Evolutionary conservation across 2,797 vertebrate species (phyloP).

Genomic region (Tapirus indicus): DNA sequence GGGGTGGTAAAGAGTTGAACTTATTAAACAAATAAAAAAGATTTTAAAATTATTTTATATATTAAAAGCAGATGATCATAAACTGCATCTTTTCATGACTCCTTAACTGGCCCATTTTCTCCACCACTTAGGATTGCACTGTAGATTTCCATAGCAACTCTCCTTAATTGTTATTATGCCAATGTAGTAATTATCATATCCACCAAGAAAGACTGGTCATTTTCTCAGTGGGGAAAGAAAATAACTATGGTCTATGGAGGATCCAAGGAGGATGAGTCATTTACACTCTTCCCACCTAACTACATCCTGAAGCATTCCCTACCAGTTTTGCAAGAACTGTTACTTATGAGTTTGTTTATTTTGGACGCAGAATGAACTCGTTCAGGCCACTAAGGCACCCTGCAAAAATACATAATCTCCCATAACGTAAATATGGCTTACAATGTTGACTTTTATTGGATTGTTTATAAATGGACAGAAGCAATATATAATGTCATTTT

Average conservation of each 20-base stretch:
- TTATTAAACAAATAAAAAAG: neutral
- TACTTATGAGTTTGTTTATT: neutral
- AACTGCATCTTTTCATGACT: neutral
- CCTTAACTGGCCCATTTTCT: neutral
- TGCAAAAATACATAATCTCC: neutral
- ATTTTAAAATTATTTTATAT: conserved; percentile 5
- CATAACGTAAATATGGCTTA: neutral
- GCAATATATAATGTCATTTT: neutral
- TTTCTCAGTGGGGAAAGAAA: conserved; percentile 71
- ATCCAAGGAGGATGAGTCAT: neutral
- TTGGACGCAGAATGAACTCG: neutral
- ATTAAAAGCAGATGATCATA: neutral
- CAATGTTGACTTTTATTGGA: neutral
- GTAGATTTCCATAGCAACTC: conserved; percentile 43
- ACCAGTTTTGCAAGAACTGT: neutral
- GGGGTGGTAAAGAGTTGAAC: neutral
- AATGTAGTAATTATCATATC: conserved; percentile 29
- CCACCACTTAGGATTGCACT: neutral
- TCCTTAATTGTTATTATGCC: conserved; percentile 3
- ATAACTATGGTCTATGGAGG: neutral
- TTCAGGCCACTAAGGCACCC: neutral
- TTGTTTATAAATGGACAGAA: neutral
- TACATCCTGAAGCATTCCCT: neutral
- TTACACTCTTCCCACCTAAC: neutral
- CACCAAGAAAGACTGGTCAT: conserved; percentile 1